phyloP scores from a whole-genome alignment of 2,888 invertebrate species.

The Erpobdella octoculata region DNA sequence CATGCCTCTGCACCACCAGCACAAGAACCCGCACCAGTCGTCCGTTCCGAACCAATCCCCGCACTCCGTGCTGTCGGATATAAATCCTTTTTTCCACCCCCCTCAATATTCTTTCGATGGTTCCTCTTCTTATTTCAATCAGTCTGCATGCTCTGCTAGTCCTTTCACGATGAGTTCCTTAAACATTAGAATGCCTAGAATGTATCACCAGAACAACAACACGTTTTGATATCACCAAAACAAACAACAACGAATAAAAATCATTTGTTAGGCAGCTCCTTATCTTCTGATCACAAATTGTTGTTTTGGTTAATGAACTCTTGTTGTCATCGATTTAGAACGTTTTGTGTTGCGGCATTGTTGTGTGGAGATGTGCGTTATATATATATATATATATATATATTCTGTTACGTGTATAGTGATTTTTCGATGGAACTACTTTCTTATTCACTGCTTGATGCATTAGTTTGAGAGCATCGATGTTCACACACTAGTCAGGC shows the following conservation, averaged over 20 bases:
- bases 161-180: constrained; percentile 22
- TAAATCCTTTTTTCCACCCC: constrained; percentile 27
- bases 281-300: too few species aligned
- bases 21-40: constrained; percentile 17
- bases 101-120: constrained; percentile 21
- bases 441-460: too few species aligned
- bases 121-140: constrained; percentile 16
- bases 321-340: too few species aligned
- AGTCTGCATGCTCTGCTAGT: constrained; percentile 10
- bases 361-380: too few species aligned
- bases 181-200: constrained; percentile 27
- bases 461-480: constrained; percentile 9
- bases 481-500: background rate
- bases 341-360: too few species aligned
- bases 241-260: too few species aligned
- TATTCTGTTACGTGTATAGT: too few species aligned
- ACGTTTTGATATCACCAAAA: constrained; percentile 11
- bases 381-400: too few species aligned
- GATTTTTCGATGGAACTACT: too few species aligned
- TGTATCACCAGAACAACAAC: constrained; percentile 25
- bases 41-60: constrained; percentile 8
- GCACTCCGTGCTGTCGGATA: constrained; percentile 16
- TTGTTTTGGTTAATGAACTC: too few species aligned
- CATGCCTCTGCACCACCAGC: constrained; percentile 17
- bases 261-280: too few species aligned